Conservation (phyloP, 2,888 invertebrate species). For the Macroteleia sp. region DNA sequence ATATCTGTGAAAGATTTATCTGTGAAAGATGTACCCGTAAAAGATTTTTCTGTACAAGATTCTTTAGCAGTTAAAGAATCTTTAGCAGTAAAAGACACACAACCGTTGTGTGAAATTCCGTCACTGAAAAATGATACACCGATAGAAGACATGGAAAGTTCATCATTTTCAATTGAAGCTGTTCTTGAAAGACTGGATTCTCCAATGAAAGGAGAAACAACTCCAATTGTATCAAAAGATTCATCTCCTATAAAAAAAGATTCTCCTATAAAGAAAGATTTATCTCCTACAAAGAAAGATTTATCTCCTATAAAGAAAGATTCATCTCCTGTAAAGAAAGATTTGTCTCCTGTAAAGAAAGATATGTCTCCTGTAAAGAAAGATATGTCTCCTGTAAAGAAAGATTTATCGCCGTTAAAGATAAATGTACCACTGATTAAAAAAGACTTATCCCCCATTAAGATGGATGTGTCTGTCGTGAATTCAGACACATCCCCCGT, state of each 20-base stretch:
- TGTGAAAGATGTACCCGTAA: too few relatives aligned
- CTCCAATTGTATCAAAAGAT: background rate
- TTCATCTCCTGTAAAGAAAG: background rate
- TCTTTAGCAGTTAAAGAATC: too few relatives aligned
- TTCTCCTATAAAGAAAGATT: constrained; percentile 2
- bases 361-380: background rate
- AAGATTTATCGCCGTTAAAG: constrained; percentile 1
- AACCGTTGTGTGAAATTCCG: too few relatives aligned
- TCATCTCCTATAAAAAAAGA: background rate
- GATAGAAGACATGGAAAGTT: too few relatives aligned
- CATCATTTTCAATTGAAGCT: background rate
- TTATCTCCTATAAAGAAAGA: background rate
- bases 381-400: background rate
- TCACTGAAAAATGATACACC: too few relatives aligned
- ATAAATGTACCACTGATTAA: too few relatives aligned
- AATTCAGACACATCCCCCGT: too few relatives aligned
- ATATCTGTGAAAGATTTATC: too few relatives aligned
- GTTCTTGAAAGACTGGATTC: background rate
- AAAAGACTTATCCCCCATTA: background rate
- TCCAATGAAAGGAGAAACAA: background rate
- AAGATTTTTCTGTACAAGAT: too few relatives aligned
- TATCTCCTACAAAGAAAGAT: background rate
- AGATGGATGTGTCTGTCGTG: too few relatives aligned
- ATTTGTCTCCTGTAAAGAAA: background rate
- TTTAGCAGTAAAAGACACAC: too few relatives aligned